Evolutionary conservation across 2,797 vertebrate species (phyloP), one percentile per base, ranked within the genome.

Genomic region (Sylvilagus floridanus): DNA sequence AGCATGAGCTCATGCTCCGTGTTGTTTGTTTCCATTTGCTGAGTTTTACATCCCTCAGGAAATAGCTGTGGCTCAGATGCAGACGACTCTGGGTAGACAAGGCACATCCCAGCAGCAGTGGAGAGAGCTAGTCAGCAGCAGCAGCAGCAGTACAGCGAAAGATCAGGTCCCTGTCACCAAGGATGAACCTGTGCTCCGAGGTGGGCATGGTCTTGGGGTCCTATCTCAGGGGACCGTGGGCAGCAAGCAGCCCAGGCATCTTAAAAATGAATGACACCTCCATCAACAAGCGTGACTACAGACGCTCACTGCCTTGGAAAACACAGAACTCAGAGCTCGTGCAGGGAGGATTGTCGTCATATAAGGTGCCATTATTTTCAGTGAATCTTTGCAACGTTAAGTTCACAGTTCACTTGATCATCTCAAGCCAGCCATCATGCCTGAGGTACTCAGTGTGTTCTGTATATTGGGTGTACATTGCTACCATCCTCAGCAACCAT

Each of bases 11-110:
- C 88, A 84, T 87, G 83, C 79, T 96, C 88, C 77, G 42, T 71
- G 79, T 52, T 95, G 91, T 86, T 96, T 92, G 30, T 96, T 93
- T 96, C 85, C 77, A 19, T 96, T 93, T 93, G 78, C 87, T 94
- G 90, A 84, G 60, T 84, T 97, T 95, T 91, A 60, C 35, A 57
- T 88, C 95, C 93, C 93, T 94, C 75, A 95, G 96, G 96, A 96
- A 96, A 94, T 96, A 95, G 77, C 69, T 91, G 86, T 90, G 76
- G 92, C 93, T 96, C 77, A 17, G 32, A 89, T 26, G 69, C 54
- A 93, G 90, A 79, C 92, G 79, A 69, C 54, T 79, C 81, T 77
- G 89, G 57, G 52, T 83, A 93, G 90, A 84, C 0, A 0, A 92
- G 83, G 79, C 92, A 87, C 63, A 19, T 85, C 93, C 68, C 79